A percentile compares a stretch with the other conserved stretches of the same genome.
These are phyloP conservation scores for Lepus timidus DNA, from an alignment of 2,113 vertebrate genomes.

Conservation along the genomic window DNA sequence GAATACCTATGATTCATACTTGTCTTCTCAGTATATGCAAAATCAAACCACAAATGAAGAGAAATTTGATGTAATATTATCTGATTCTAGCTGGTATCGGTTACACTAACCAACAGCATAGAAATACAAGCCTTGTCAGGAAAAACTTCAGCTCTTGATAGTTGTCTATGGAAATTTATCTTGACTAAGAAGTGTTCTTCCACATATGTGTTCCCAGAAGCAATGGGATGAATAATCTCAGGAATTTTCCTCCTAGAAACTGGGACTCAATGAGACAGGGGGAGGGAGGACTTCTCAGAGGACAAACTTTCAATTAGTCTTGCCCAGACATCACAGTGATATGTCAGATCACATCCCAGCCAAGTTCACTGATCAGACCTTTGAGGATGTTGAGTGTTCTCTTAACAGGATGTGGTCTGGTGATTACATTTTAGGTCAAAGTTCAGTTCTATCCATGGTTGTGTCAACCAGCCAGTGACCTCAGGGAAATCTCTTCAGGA, in stretches of 20 bases:
- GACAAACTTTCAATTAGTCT: conserved; percentile 46
- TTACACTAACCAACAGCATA: conserved; percentile 35
- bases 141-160: conserved; percentile 53
- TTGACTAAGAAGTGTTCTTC: conserved; percentile 55
- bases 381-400: conserved; percentile 41
- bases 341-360: conserved; percentile 48
- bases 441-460: conserved; percentile 52
- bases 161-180: conserved; percentile 56
- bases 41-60: conserved; percentile 64
- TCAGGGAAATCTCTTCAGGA: conserved; percentile 56
- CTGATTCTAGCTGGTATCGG: conserved; percentile 38
- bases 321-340: conserved; percentile 67
- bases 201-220: conserved; percentile 61
- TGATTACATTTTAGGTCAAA: conserved; percentile 77
- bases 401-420: conserved; percentile 75
- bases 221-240: conserved; percentile 48
- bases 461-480: conserved; percentile 34
- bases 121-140: conserved; percentile 62
- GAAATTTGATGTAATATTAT: conserved; percentile 64
- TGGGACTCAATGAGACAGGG: neutral
- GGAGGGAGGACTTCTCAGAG: conserved; percentile 15
- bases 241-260: conserved; percentile 60
- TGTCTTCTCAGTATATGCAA: conserved; percentile 73
- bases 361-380: conserved; percentile 59
- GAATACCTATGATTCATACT: conserved; percentile 72